Percentiles rank a stretch among this genome's conserved stretches.
Conservation (phyloP, 2,888 invertebrate genomes). For the Drosophila cognata region DNA sequence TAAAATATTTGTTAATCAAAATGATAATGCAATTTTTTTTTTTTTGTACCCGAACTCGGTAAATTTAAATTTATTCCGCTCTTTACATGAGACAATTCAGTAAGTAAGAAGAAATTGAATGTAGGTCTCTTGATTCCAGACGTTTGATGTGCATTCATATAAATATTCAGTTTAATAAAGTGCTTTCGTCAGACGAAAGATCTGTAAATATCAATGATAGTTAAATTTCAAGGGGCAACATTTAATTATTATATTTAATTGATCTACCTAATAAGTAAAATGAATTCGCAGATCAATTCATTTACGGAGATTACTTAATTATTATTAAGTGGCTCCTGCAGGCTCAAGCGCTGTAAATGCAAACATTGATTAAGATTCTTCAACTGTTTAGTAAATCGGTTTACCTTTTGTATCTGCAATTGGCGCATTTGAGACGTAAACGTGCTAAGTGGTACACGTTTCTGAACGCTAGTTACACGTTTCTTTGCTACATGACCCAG, state of each 20-base stretch:
- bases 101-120: not conserved
- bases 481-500: conserved; percentile 32
- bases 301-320: not conserved
- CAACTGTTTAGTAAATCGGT: not conserved
- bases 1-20: conserved; percentile 60
- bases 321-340: conserved; percentile 10
- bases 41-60: conserved; percentile 3
- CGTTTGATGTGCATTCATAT: not conserved
- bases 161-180: not conserved
- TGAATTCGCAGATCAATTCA: conserved; percentile 10
- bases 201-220: not conserved
- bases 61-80: conserved; percentile 5
- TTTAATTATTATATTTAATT: not conserved
- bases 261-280: not conserved
- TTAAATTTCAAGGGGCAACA: not conserved
- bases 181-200: not conserved
- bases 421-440: conserved; percentile 50
- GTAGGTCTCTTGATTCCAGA: not conserved
- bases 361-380: not conserved
- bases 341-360: conserved; percentile 41
- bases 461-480: conserved; percentile 15
- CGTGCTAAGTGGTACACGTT: conserved; percentile 42
- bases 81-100: not conserved
- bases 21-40: not conserved
- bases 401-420: conserved; percentile 44